Base-by-base conservation (phyloP, 2,797 vertebrate genomes). In the Bucorvus abyssinicus region DNA sequence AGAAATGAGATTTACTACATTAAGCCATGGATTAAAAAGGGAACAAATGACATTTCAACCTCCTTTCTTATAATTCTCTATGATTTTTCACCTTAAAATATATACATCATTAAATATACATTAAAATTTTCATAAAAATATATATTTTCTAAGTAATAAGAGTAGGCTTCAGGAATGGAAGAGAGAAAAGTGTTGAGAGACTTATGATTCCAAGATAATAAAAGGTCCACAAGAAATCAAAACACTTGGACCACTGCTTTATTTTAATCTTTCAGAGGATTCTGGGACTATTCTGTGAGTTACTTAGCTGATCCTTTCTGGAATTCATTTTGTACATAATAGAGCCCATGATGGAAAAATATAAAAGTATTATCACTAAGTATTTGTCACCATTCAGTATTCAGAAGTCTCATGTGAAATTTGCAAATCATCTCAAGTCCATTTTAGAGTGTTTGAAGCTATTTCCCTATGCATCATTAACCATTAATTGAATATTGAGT, bases 401-500 rank as follows among this genome's bases (percentile, higher is more conserved):
- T 74, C 79, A 86, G 73, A 88, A 84, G 12, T 34, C 47, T 88
- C 16, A 10, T 87, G 34, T 76, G 53, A 92, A 78, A 93, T 95
- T 87, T 78, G 42, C 68, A 94, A 85, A 87, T 92, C 64, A 85
- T 91, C 68, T 83, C 68, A 87, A 87, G 84, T 78, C 57, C 76
- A 40, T 76, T 92, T 91, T 67, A 84, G 73, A 79, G 38, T 38
- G 38, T 91, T 93, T 69, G 67, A 95, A 93, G 73, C 12, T 81
- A 91, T 89, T 91, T 94, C 26, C 65, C 12, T 70, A 94, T 84
- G 85, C 91, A 84, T 93, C 94, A 85, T 96, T 97, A 91, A 91
- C 79, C 27, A 47, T 93, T 95, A 96, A 96, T 94, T 95, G 84
- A 90, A 90, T 89, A 92, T 30, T 65, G 74, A 26, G 52, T 88